A percentile compares a stretch with the other conserved stretches of the same genome.
Evolutionary conservation across 2,113 vertebrate genomes (phyloP).

Genomic region (Pedetes capensis): DNA sequence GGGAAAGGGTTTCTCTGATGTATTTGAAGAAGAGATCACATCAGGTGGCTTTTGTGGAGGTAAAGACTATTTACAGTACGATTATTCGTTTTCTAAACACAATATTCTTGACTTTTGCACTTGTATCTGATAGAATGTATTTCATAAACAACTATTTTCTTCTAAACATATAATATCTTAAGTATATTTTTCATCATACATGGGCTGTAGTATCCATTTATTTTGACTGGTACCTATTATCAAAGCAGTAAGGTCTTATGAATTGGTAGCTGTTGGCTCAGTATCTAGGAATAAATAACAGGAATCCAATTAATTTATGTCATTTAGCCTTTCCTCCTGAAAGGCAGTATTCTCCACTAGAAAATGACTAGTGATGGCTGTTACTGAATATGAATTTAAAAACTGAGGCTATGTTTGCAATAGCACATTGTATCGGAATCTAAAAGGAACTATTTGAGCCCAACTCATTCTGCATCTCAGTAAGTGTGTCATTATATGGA

Average conservation of each 20-base stretch:
- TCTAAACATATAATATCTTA: not conserved
- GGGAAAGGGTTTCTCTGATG: constrained; percentile 94
- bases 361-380: not conserved
- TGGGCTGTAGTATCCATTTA: not conserved
- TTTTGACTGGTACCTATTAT: not conserved
- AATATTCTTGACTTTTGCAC: not conserved
- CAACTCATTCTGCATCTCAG: not conserved
- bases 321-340: not conserved
- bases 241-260: not conserved
- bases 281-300: not conserved
- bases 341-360: not conserved
- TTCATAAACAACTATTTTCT: constrained; percentile 19
- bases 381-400: not conserved
- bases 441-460: not conserved
- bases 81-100: not conserved
- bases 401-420: not conserved
- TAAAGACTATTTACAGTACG: constrained; percentile 75
- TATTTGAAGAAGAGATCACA: constrained; percentile 98
- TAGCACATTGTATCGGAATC: not conserved
- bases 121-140: not conserved
- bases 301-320: not conserved
- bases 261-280: not conserved
- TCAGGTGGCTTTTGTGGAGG: constrained; percentile 95
- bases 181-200: not conserved
- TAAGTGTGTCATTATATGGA: not conserved